These are phyloP conservation scores for Patiria pectinifera DNA, from an alignment of 53 echinoderm and acorn worm genomes.

Conservation along the genomic window DNA sequence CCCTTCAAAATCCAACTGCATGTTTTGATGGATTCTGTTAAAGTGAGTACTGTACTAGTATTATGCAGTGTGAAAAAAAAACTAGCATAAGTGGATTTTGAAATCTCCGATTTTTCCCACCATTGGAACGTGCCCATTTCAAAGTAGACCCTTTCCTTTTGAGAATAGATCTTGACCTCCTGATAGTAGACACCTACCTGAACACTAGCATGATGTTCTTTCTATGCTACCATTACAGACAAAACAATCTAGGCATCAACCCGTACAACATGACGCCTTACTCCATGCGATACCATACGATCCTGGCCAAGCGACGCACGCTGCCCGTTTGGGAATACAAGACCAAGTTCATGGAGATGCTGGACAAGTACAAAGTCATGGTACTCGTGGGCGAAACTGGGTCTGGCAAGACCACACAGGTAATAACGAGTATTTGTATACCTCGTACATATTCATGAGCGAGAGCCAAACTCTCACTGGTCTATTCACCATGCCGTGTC, in stretches of 20 bases:
- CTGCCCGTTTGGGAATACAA: slow-evolving; percentile 97
- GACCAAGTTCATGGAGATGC: slow-evolving; percentile 90
- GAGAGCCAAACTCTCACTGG: no score
- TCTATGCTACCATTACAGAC: not conserved
- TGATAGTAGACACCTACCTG: not conserved
- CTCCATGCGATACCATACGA: slow-evolving; percentile 76
- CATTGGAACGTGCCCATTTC: not conserved
- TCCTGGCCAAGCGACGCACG: slow-evolving; percentile 86
- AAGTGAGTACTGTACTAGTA: no score
- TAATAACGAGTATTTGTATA: slow-evolving; percentile 1
- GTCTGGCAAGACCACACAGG: slow-evolving; percentile 99
- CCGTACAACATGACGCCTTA: slow-evolving; percentile 71
- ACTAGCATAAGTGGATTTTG: no score
- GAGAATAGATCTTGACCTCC: not conserved
- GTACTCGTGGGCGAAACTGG: slow-evolving; percentile 98
- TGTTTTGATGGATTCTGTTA: no score
- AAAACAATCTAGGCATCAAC: slow-evolving; percentile 51
- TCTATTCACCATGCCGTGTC: no score
- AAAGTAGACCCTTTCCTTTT: not conserved
- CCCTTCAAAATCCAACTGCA: no score
- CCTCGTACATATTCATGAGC: no score
- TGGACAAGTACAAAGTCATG: slow-evolving; percentile 88
- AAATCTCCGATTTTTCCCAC: no score
- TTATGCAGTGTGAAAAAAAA: no score
- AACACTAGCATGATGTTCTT: not conserved